Evolutionary conservation across 1,140 invertebrate genomes (phyloP).

Genomic region (Triops cancriformis): DNA sequence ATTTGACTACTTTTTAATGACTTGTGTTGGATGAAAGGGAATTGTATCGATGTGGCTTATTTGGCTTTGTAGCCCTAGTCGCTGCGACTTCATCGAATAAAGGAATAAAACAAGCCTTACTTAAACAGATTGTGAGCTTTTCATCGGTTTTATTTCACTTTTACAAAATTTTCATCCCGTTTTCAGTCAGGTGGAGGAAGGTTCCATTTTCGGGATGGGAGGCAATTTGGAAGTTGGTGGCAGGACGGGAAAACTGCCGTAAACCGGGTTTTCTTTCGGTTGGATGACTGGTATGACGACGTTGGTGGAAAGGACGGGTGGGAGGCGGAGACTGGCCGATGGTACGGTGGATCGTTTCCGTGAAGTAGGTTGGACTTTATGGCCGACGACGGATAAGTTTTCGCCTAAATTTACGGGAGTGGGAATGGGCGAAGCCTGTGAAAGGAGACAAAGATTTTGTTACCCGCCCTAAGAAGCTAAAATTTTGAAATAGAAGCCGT

Average conservation of each 20-base stretch:
- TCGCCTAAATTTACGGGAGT: not conserved
- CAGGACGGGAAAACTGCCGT: not conserved
- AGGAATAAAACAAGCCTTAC: not conserved
- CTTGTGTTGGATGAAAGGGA: not conserved
- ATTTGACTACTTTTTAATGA: not conserved
- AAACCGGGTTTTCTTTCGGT: not conserved
- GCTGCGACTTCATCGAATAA: not conserved
- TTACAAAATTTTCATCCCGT: not conserved
- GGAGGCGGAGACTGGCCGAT: not conserved
- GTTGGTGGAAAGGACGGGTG: not conserved
- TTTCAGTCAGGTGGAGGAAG: not conserved
- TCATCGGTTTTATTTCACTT: too few relatives aligned
- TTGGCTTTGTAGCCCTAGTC: constrained; percentile 11
- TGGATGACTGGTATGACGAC: not conserved
- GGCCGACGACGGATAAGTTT: not conserved
- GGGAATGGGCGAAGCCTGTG: not conserved
- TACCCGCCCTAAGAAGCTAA: not conserved
- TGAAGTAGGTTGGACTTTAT: not conserved
- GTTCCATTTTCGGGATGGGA: not conserved
- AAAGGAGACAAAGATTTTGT: not conserved
- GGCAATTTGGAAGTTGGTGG: not conserved
- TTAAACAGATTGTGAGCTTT: not conserved
- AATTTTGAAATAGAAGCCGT: not conserved
- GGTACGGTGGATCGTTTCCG: not conserved
- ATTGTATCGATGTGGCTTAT: not conserved